Evolutionary conservation across 2,888 invertebrate species (phyloP), one percentile per base, ranked within the genome.

Genomic region (Galeruca laticollis): DNA sequence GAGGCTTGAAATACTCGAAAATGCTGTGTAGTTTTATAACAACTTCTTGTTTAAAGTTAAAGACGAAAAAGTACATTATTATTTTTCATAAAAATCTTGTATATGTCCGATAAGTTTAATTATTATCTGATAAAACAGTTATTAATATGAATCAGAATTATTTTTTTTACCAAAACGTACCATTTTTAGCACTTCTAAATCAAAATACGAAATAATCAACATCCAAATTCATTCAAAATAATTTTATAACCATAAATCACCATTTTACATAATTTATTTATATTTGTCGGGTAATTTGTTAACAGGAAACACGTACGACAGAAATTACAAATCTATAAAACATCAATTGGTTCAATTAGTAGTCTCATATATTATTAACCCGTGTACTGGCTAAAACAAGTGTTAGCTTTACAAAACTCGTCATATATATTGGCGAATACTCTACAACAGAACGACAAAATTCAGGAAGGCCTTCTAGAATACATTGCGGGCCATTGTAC

Each of bases 331-430:
- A 75, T 75, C 73, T 73, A 75, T 70, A 72, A 74, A 75, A 72
- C 75, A 73, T 74, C 75, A 74, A 75, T 75, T 73, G 74, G 73
- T 73, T 71, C 75, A 75, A 75, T 75, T 74, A 76, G 76, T 71
- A 76, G 64, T 73, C 73, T 73, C 73, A 74, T 76, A 62, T 70
- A 74, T 76, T 73, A 74, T 76, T 76, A 73, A 75, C 68, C 68
- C 62, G 52, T 33, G 57, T 63, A 59, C 68, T 56, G 73, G 69
- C 75, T 73, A 71, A 75, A 75, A 75, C 73, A 75, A 75, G 73
- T 75, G 75, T 72, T 68, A 65, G 73, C 72, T 73, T 73, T 68
- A 72, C 75, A 73, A 73, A 71, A 70, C 73, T 72, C 75, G 69
- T 75, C 75, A 75, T 70, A 70, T n/a, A n/a, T 67, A 67, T 63